phyloP scores from a whole-genome alignment of 2,113 vertebrate genomes.

The Brachyhypopomus occidentalis region DNA sequence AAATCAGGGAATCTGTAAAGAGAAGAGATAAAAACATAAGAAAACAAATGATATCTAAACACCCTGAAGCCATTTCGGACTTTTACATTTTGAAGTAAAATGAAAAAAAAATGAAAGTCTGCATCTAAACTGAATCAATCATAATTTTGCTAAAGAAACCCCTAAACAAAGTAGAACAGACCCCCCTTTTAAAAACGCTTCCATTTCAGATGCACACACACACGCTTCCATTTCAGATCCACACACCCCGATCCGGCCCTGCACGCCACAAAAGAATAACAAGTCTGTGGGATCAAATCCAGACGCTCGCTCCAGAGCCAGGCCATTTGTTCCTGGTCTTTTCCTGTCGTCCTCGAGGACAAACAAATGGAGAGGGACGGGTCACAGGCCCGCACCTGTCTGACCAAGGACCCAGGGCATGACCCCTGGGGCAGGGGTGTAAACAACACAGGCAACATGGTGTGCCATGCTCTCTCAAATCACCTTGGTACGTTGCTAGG shows the following conservation, averaged over 20 bases:
- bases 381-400: conserved; percentile 32
- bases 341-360: conserved; percentile 29
- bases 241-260: neutral
- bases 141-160: neutral
- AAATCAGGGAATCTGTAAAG: conserved; percentile 65
- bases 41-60: no score
- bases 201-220: neutral
- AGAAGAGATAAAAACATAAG: conserved; percentile 54
- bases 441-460: neutral
- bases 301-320: conserved; percentile 4
- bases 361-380: conserved; percentile 19
- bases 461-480: conserved; percentile 6
- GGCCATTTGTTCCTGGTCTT: conserved; percentile 28
- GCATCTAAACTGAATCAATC: neutral
- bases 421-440: neutral
- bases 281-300: conserved; percentile 14
- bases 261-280: conserved; percentile 23
- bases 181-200: neutral
- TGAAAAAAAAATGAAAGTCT: neutral
- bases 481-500: neutral
- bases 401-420: neutral
- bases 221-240: neutral
- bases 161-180: neutral
- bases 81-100: neutral
- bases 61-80: neutral